Conservation (phyloP, 1,140 invertebrate species). For the Diachasma alloeum region DNA sequence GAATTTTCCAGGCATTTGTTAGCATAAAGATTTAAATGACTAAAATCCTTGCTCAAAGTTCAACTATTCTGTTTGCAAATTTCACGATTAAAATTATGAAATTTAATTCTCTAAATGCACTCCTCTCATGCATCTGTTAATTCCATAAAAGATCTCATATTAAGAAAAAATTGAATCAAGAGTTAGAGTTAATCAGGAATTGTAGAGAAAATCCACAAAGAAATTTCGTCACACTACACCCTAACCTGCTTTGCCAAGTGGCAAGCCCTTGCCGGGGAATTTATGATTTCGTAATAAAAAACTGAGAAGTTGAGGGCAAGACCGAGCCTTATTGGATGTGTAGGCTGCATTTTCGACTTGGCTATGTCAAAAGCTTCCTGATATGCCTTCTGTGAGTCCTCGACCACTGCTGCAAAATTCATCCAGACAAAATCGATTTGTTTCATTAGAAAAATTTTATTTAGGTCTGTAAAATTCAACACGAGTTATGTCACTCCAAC, state of each 20-base stretch:
- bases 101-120: background rate
- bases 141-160: too few relatives aligned
- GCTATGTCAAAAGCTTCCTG: constrained; percentile 99
- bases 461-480: background rate
- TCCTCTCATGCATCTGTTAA: too few relatives aligned
- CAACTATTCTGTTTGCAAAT: too few relatives aligned
- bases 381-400: constrained; percentile 98
- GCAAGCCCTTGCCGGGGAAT: constrained; percentile 95
- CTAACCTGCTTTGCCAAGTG: constrained; percentile 96
- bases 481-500: background rate
- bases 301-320: constrained; percentile 98
- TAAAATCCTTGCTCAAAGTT: too few relatives aligned
- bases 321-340: constrained; percentile 95
- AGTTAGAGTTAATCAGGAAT: background rate
- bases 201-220: background rate
- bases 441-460: background rate
- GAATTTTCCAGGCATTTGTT: background rate
- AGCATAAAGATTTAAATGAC: too few relatives aligned
- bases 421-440: constrained; percentile 6
- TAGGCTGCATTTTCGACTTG: constrained; percentile 97
- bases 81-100: background rate
- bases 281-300: constrained; percentile 99
- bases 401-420: constrained; percentile 87
- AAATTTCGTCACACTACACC: background rate
- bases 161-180: too few relatives aligned